Conservation (phyloP, 1,140 invertebrate genomes). For the Tetramorium simillimum region DNA sequence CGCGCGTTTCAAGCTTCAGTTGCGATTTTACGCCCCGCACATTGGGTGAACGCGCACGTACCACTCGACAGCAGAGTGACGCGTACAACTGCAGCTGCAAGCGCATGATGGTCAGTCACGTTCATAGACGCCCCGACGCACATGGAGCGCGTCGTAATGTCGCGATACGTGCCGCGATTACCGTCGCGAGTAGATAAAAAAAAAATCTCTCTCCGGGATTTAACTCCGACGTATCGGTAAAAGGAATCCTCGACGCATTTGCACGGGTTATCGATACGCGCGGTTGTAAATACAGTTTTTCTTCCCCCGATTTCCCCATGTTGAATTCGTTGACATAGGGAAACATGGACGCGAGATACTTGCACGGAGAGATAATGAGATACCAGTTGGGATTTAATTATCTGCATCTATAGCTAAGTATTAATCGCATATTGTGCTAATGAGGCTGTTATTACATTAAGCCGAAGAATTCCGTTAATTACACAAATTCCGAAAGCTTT, state of each 20-base stretch:
- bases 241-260: conserved; percentile 32
- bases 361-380: conserved; percentile 14
- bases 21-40: conserved; percentile 64
- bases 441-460: conserved; percentile 15
- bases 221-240: conserved; percentile 52
- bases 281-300: conserved; percentile 6
- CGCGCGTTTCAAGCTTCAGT: conserved; percentile 69
- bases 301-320: background rate
- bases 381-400: conserved; percentile 37
- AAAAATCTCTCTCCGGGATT: conserved; percentile 10
- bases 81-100: conserved; percentile 53
- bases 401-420: conserved; percentile 8
- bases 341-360: background rate
- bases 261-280: background rate
- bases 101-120: conserved; percentile 52
- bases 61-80: conserved; percentile 42
- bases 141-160: conserved; percentile 33
- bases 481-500: background rate
- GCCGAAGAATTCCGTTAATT: conserved; percentile 40
- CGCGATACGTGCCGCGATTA: conserved; percentile 59
- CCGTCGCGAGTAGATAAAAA: conserved; percentile 24
- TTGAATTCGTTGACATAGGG: conserved; percentile 1
- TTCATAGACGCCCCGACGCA: conserved; percentile 42
- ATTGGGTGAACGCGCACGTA: conserved; percentile 29
- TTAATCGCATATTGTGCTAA: conserved; percentile 41